These are phyloP conservation scores for Allacma fusca DNA, from an alignment of 2,888 invertebrate species.

Conservation along the genomic window DNA sequence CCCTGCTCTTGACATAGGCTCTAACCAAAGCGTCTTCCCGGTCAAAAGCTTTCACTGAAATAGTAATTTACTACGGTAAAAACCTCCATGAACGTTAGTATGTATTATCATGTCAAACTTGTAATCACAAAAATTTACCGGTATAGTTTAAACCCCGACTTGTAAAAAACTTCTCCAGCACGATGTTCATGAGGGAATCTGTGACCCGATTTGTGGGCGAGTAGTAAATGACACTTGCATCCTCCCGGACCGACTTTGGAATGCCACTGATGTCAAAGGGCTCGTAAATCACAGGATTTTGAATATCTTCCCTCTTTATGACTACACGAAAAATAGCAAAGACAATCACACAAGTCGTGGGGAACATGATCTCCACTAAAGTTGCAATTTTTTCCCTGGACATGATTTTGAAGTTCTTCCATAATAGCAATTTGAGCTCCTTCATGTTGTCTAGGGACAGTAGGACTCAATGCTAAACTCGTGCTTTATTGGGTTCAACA, in stretches of 20 bases:
- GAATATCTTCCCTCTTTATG: neutral
- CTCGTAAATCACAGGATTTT: neutral
- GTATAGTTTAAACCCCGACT: conserved; percentile 45
- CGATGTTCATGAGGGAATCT: conserved; percentile 46
- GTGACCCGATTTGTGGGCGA: conserved; percentile 47
- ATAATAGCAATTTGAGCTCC: conserved; percentile 19
- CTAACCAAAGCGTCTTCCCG: conserved; percentile 47
- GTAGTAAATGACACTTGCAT: conserved; percentile 53
- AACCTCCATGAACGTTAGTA: neutral
- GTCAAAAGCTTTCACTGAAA: conserved; percentile 51
- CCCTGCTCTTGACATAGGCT: neutral
- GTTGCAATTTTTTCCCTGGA: neutral
- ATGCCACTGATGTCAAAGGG: conserved; percentile 8
- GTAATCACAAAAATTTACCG: conserved; percentile 39
- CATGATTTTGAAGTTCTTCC: conserved; percentile 21
- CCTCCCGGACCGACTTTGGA: neutral
- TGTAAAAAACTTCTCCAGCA: conserved; percentile 47
- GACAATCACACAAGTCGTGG: neutral
- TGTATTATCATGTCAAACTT: neutral
- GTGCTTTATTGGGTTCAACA: too few species aligned
- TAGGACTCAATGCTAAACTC: too few species aligned
- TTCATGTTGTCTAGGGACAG: too few species aligned
- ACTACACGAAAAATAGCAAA: neutral
- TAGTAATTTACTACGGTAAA: neutral
- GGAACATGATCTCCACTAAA: neutral